These are phyloP conservation scores for Psilanteris sp. DNA, from an alignment of 1,140 invertebrate genomes.

Conservation along the genomic window DNA sequence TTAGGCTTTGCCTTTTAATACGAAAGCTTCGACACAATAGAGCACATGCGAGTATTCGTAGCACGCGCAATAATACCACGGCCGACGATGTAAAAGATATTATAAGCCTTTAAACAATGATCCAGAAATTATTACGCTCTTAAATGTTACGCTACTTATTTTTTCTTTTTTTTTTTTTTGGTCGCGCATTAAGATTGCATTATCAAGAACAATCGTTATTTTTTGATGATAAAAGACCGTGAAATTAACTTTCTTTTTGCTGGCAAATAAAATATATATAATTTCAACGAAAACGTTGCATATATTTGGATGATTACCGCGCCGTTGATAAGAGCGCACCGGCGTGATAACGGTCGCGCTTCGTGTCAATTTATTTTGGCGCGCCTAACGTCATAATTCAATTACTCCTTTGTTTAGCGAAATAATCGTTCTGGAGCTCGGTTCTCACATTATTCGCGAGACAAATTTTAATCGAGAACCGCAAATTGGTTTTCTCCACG, in stretches of 20 bases:
- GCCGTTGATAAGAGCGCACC: too few species aligned
- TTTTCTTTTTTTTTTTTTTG: conserved; percentile 12
- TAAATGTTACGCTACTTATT: conserved; percentile 14
- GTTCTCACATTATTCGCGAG: neutral
- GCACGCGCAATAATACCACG: conserved; percentile 20
- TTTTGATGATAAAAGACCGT: too few species aligned
- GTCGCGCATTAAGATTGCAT: neutral
- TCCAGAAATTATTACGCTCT: conserved; percentile 28
- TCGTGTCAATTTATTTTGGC: neutral
- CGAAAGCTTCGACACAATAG: conserved; percentile 38
- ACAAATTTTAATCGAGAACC: conserved; percentile 25
- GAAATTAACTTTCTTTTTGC: too few species aligned
- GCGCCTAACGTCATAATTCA: neutral
- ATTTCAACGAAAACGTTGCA: too few species aligned
- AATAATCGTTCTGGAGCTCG: conserved; percentile 2
- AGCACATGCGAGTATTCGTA: conserved; percentile 16
- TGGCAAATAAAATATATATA: too few species aligned
- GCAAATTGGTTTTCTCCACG: conserved; percentile 16
- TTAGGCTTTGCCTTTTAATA: conserved; percentile 13
- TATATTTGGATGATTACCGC: too few species aligned
- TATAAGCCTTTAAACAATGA: conserved; percentile 37
- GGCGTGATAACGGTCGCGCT: neutral
- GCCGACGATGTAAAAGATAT: neutral
- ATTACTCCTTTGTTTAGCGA: neutral
- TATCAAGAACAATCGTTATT: neutral